These are phyloP conservation scores for Deroplatys truncata DNA, from an alignment of 2,888 invertebrate species.

Conservation along the genomic window DNA sequence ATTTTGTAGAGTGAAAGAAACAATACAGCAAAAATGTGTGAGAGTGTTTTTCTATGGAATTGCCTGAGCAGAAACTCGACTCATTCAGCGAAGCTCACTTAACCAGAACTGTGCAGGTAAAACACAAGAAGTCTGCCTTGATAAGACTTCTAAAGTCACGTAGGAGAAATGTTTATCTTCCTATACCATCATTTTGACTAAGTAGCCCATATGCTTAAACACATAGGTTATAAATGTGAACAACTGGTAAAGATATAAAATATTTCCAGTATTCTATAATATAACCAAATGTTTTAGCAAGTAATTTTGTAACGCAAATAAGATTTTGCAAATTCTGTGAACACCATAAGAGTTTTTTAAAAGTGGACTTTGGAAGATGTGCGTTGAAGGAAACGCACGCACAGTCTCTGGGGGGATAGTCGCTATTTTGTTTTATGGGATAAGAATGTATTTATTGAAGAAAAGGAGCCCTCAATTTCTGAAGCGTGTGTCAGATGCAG, in stretches of 20 bases:
- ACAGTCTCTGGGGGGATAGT: neutral
- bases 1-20: constrained; percentile 7
- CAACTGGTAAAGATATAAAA: neutral
- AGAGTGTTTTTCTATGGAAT: neutral
- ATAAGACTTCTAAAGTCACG: neutral
- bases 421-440: neutral
- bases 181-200: neutral
- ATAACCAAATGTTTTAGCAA: neutral
- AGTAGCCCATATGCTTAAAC: neutral
- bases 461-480: neutral
- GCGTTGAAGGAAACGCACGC: neutral
- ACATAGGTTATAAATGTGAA: neutral
- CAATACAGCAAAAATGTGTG: neutral
- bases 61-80: neutral
- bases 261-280: neutral
- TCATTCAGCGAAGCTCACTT: neutral
- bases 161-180: neutral
- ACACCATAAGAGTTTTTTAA: neutral
- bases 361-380: neutral
- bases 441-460: neutral
- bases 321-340: neutral
- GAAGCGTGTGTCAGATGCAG: neutral
- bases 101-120: neutral
- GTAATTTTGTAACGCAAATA: neutral
- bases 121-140: neutral